A percentile compares a stretch with the other conserved stretches of the same genome.
These are phyloP conservation scores for Tenebrio molitor DNA, from an alignment of 1,140 invertebrate species.

Conservation along the genomic window DNA sequence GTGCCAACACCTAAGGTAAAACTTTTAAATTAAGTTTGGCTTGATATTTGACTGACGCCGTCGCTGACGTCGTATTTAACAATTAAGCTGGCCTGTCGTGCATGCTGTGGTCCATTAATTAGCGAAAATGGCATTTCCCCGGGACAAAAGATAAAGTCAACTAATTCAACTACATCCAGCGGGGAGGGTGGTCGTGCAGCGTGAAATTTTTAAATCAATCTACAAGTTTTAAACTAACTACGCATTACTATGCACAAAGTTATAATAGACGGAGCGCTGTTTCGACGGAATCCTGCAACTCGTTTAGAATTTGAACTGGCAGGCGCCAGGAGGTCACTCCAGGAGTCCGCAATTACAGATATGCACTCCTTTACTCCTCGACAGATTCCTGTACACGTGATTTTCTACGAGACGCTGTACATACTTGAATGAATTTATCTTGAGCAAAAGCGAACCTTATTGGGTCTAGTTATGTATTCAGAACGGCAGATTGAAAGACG, in stretches of 20 bases:
- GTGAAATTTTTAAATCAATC: slow-evolving; percentile 31
- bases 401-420: background rate
- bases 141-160: slow-evolving; percentile 13
- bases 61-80: slow-evolving; percentile 47
- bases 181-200: background rate
- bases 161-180: background rate
- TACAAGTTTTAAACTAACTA: slow-evolving; percentile 28
- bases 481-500: slow-evolving; percentile 57
- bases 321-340: too few species aligned
- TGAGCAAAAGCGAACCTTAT: slow-evolving; percentile 58
- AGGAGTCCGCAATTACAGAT: too few species aligned
- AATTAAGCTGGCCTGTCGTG: slow-evolving; percentile 46
- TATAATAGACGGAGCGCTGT: slow-evolving; percentile 7
- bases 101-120: slow-evolving; percentile 47
- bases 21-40: slow-evolving; percentile 51
- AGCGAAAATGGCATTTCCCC: slow-evolving; percentile 38
- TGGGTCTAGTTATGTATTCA: slow-evolving; percentile 63
- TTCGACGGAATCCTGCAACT: background rate
- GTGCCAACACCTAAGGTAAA: slow-evolving; percentile 41
- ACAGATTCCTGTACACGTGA: background rate
- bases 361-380: too few species aligned
- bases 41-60: slow-evolving; percentile 51
- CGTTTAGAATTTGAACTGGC: too few species aligned
- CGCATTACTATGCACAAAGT: slow-evolving; percentile 11
- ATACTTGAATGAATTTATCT: slow-evolving; percentile 54